A percentile compares a stretch with the other conserved stretches of the same genome.
These are phyloP conservation scores for Ophonus ardosiacus DNA, from an alignment of 2,888 invertebrate genomes.

Conservation along the genomic window DNA sequence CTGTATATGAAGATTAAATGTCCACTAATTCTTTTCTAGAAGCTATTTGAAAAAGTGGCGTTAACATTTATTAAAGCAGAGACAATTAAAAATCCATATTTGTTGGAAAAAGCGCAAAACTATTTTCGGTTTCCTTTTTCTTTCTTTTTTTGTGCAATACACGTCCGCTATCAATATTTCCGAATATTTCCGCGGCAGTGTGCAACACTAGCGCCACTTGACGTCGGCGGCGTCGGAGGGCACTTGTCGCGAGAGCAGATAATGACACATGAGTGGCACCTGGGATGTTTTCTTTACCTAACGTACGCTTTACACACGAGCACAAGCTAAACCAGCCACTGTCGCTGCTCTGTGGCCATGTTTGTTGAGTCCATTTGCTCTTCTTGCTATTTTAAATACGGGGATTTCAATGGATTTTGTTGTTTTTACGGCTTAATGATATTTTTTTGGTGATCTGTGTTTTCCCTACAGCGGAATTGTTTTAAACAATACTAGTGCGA, in stretches of 20 bases:
- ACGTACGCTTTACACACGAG: constrained; percentile 19
- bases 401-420: constrained; percentile 34
- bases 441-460: constrained; percentile 41
- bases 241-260: constrained; percentile 56
- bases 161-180: constrained; percentile 13
- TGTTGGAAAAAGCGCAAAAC: too few species aligned
- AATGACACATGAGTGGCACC: constrained; percentile 62
- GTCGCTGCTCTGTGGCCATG: constrained; percentile 10
- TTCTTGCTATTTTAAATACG: constrained; percentile 35
- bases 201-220: constrained; percentile 10
- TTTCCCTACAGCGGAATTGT: constrained; percentile 5
- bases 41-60: too few species aligned
- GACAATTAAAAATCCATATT: too few species aligned
- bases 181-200: constrained; percentile 21
- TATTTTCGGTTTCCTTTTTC: too few species aligned
- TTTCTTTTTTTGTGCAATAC: too few species aligned
- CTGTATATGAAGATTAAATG: too few species aligned
- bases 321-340: constrained; percentile 8
- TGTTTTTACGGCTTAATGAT: constrained; percentile 29
- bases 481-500: constrained; percentile 22
- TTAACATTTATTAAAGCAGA: too few species aligned
- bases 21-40: too few species aligned
- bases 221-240: constrained; percentile 37
- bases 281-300: constrained; percentile 53
- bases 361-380: constrained; percentile 41